These are phyloP conservation scores for Decapterus maruadsi DNA, from an alignment of 2,797 vertebrate genomes.

Conservation along the genomic window DNA sequence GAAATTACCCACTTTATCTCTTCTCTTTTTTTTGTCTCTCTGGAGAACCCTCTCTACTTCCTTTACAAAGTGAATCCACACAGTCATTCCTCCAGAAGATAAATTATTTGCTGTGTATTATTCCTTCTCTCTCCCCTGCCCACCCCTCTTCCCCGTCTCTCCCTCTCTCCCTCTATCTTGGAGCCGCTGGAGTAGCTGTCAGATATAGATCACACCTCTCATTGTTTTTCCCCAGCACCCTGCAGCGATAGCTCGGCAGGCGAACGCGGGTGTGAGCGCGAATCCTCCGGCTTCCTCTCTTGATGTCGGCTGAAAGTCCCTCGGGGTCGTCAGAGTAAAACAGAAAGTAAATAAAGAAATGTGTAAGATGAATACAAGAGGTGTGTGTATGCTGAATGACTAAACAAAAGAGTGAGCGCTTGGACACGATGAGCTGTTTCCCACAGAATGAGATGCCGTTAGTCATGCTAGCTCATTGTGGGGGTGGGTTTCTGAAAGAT, in stretches of 20 bases:
- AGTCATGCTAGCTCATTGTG: no score
- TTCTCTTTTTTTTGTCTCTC: conserved; percentile 25
- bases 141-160: neutral
- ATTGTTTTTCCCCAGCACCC: conserved; percentile 56
- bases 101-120: conserved; percentile 50
- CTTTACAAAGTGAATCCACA: conserved; percentile 42
- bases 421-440: conserved; percentile 1
- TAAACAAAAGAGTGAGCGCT: conserved; percentile 4
- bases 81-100: conserved; percentile 66
- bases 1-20: conserved; percentile 51
- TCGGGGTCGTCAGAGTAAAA: conserved; percentile 8
- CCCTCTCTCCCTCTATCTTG: conserved; percentile 30
- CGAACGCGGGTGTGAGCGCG: conserved; percentile 21
- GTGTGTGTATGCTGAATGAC: conserved; percentile 9
- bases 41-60: conserved; percentile 30
- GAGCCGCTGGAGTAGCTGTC: conserved; percentile 53
- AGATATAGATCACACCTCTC: conserved; percentile 62
- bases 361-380: conserved; percentile 1
- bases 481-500: no score
- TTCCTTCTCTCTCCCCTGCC: conserved; percentile 23
- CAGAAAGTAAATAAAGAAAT: conserved; percentile 20
- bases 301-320: conserved; percentile 37
- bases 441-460: no score
- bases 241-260: conserved; percentile 45
- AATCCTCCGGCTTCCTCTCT: conserved; percentile 43